A percentile compares a stretch with the other conserved stretches of the same genome.
Conservation (phyloP, 1,140 invertebrate species). For the Dreissena rostriformis region DNA sequence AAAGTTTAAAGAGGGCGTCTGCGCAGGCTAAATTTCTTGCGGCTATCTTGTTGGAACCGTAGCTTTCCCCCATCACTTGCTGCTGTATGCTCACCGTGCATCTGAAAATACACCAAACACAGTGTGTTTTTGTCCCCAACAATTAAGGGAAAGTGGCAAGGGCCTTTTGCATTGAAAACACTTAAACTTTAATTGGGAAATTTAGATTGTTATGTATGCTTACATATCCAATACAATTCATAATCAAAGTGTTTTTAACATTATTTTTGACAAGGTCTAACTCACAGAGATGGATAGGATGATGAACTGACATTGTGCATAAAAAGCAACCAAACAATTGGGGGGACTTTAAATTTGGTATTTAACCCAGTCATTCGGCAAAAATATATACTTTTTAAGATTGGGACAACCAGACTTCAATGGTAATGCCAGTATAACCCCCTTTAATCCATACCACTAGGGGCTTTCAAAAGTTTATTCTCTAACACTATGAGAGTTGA, state of each 20-base stretch:
- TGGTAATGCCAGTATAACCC: too few relatives aligned
- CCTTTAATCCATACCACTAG: too few relatives aligned
- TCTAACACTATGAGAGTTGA: too few relatives aligned
- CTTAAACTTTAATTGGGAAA: too few relatives aligned
- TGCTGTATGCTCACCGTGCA: slow-evolving; percentile 69
- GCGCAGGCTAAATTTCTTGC: slow-evolving; percentile 68
- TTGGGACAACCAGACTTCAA: too few relatives aligned
- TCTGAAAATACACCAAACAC: slow-evolving; percentile 40
- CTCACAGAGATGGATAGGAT: neutral
- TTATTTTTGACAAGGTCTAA: neutral
- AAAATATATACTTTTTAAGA: too few relatives aligned
- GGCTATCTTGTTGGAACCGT: slow-evolving; percentile 62
- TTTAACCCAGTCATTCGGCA: too few relatives aligned
- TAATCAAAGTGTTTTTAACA: neutral
- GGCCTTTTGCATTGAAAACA: neutral
- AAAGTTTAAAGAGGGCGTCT: slow-evolving; percentile 70
- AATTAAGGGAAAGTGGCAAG: neutral
- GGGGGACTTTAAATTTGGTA: too few relatives aligned
- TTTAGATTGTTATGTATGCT: too few relatives aligned
- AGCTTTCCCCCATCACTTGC: slow-evolving; percentile 59
- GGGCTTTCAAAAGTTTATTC: too few relatives aligned
- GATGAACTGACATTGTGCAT: too few relatives aligned
- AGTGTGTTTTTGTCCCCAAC: neutral
- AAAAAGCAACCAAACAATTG: too few relatives aligned
- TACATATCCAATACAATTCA: neutral